Evolutionary conservation across 2,888 invertebrate species (phyloP), one percentile per base, ranked within the genome.

Genomic region (Agapostemon virescens): DNA sequence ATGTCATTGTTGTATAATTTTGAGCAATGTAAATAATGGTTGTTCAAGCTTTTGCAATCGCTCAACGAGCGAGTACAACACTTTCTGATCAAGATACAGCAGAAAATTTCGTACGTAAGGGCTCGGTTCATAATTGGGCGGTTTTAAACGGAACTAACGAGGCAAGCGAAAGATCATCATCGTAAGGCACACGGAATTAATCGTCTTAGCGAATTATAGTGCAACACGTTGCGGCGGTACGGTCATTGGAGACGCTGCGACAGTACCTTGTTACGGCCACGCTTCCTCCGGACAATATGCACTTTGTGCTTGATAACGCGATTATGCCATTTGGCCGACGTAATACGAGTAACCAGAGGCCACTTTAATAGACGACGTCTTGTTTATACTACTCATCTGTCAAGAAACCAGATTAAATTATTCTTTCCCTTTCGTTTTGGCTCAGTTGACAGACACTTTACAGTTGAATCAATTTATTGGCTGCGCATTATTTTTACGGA

Each of bases 271-370:
- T 84, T 84, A 78, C 69, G 40, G 45, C 61, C 33, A 58, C 71
- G 77, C 76, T 61, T 55, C 76, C 80, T 69, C 67, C 69, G 73
- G 45, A 68, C 52, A 76, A 66, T 76, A 73, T 83, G 84, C 84
- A 84, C 84, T 84, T 83, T 83, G 71, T 79, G 69, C 76, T 70
- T 69, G 36, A 72, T 84, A 84, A 84, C 58, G 36, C 33, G 71
- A 76, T 84, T 81, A 81, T 76, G 73, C 68, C 71, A 76, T 68
- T 79, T 69, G 58, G 81, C 38, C 40, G 66, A 67, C 45, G 55
- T 38, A 74, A 69, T 23, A 45, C 66, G 20, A 70, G 36, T 36
- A 13, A 23, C 66, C 67, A 55, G n/a, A 42, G 40, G 33, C 67
- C 23, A 79, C 40, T 70, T 74, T 67, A 70, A 61, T 40, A 45